A percentile compares a stretch with the other conserved stretches of the same genome.
phyloP scores from a whole-genome alignment of 2,888 invertebrate genomes.

The Agrypnus murinus region DNA sequence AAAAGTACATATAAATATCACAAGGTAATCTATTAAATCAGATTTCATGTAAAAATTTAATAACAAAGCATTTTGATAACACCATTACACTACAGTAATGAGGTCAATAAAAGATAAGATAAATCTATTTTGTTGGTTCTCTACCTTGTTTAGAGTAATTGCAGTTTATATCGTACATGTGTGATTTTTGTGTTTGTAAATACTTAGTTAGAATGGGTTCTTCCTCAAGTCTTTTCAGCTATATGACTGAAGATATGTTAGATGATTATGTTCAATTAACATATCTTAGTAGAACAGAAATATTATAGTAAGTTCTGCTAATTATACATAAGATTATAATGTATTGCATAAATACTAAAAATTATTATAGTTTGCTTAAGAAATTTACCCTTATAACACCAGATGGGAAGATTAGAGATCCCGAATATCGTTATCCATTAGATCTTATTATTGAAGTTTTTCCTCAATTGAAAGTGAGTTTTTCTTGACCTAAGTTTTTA shows the following conservation, averaged over 20 bases:
- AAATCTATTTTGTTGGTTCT: neutral
- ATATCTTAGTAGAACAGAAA: conserved; percentile 77
- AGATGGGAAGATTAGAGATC: conserved; percentile 70
- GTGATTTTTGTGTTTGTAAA: neutral
- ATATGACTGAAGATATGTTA: conserved; percentile 74
- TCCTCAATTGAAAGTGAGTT: conserved; percentile 78
- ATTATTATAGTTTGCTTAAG: conserved; percentile 74
- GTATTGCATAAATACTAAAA: conserved; percentile 2
- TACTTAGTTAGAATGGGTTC: conserved; percentile 70
- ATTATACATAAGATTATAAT: conserved; percentile 41
- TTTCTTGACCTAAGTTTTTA: conserved; percentile 5
- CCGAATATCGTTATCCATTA: conserved; percentile 73
- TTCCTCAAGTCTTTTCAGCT: conserved; percentile 69
- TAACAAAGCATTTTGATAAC: too few relatives aligned
- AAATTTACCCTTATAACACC: conserved; percentile 74
- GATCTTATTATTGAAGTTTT: conserved; percentile 76
- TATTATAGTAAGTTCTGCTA: conserved; percentile 74
- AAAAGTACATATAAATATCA: too few relatives aligned
- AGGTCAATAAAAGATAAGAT: conserved; percentile 9
- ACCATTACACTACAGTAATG: neutral
- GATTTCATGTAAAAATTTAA: too few relatives aligned
- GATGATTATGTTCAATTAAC: conserved; percentile 78
- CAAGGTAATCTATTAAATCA: too few relatives aligned
- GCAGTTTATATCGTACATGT: neutral
- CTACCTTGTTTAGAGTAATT: neutral